A percentile compares a stretch with the other conserved stretches of the same genome.
These are phyloP conservation scores for Sander lucioperca DNA, from an alignment of 2,113 vertebrate genomes.

Conservation along the genomic window DNA sequence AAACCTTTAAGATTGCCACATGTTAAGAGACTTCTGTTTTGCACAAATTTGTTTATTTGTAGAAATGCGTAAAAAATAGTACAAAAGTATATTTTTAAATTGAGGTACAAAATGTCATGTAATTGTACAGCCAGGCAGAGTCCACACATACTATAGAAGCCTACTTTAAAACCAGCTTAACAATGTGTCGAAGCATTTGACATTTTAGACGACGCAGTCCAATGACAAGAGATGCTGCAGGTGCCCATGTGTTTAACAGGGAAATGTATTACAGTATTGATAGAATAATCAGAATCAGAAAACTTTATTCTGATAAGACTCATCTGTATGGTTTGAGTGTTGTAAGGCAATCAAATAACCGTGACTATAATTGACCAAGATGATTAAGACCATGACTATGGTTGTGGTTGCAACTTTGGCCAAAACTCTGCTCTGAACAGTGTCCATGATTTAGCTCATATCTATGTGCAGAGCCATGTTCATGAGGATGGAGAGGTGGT, in stretches of 20 bases:
- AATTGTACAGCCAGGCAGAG: background rate
- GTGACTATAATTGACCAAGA: background rate
- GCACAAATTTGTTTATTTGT: background rate
- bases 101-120: background rate
- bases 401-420: conserved; percentile 48
- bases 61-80: background rate
- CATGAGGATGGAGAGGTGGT: conserved; percentile 22
- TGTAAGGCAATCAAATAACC: background rate
- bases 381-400: conserved; percentile 35
- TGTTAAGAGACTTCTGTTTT: background rate
- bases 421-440: conserved; percentile 3
- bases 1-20: background rate
- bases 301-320: background rate
- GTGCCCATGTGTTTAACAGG: background rate
- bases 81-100: conserved; percentile 1
- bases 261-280: background rate
- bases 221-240: background rate
- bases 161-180: background rate
- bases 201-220: background rate
- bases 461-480: conserved; percentile 25
- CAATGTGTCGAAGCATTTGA: background rate
- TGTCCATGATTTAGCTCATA: conserved; percentile 41
- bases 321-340: background rate
- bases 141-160: background rate
- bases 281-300: background rate